Evolutionary conservation across 2,888 invertebrate species (phyloP).

Genomic region (Xylota sylvarum): DNA sequence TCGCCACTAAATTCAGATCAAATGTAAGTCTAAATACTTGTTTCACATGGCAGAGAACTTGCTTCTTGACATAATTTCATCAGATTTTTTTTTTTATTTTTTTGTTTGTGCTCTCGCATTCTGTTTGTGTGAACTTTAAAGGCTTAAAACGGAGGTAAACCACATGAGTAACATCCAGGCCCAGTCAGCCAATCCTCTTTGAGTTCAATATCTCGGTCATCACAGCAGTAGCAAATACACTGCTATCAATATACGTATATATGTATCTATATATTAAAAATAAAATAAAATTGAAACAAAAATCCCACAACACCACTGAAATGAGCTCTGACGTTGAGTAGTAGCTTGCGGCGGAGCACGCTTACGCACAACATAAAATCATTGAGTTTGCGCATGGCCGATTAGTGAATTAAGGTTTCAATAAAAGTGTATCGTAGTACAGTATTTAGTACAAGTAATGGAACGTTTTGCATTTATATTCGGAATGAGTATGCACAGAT

Average conservation of each 20-base stretch:
- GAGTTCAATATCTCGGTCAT: constrained; percentile 58
- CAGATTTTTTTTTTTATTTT: constrained; percentile 32
- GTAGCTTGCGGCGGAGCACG: constrained; percentile 10
- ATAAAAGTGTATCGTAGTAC: neutral
- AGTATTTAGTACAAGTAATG: constrained; percentile 1
- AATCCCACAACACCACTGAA: neutral
- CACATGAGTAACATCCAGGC: neutral
- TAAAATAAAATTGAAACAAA: constrained; percentile 21
- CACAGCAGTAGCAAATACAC: constrained; percentile 1
- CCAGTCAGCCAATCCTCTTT: constrained; percentile 26
- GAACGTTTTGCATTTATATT: too few species aligned
- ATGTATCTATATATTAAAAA: neutral
- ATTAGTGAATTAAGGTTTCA: constrained; percentile 13
- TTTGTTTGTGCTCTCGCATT: constrained; percentile 21
- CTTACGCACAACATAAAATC: constrained; percentile 23
- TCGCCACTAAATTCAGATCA: constrained; percentile 29
- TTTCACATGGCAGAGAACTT: constrained; percentile 60
- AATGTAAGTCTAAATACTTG: constrained; percentile 39
- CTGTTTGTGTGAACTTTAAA: constrained; percentile 24
- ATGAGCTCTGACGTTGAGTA: constrained; percentile 2
- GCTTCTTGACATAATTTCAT: constrained; percentile 56
- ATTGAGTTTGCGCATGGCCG: constrained; percentile 6
- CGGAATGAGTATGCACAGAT: too few species aligned
- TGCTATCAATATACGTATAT: too few species aligned
- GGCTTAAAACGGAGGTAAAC: constrained; percentile 72